phyloP scores from a whole-genome alignment of 2,888 invertebrate species.

The Hypercompe scribonia region DNA sequence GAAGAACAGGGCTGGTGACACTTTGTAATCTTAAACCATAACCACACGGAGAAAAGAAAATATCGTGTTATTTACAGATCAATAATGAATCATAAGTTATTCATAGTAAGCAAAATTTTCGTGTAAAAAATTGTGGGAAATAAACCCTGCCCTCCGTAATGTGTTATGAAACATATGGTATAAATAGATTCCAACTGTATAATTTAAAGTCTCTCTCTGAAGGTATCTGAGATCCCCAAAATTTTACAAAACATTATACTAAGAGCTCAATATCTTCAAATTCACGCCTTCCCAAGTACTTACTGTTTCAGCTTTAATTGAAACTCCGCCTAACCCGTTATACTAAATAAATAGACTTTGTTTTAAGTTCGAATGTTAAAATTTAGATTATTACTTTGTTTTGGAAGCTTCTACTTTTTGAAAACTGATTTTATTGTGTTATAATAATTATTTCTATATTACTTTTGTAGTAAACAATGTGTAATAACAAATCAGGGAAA shows the following conservation, averaged over 20 bases:
- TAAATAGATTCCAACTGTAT: neutral
- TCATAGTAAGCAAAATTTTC: no score
- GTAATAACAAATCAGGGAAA: neutral
- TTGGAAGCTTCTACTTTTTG: neutral
- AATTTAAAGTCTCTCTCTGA: constrained; percentile 1
- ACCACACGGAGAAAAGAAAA: no score
- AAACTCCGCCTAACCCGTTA: constrained; percentile 19
- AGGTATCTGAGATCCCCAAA: neutral
- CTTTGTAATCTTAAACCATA: no score
- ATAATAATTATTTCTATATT: neutral
- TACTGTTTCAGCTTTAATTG: constrained; percentile 13
- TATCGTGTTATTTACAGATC: no score
- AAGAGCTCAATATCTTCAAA: constrained; percentile 14
- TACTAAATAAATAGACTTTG: constrained; percentile 14
- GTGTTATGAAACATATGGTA: neutral
- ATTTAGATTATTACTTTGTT: neutral
- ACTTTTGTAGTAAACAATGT: neutral
- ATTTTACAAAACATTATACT: neutral
- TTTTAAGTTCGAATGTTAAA: constrained; percentile 9
- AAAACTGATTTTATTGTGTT: neutral
- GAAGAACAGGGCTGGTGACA: no score
- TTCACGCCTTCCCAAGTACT: constrained; percentile 14
- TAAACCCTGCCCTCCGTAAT: neutral
- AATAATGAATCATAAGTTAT: no score
- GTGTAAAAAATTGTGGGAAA: neutral